These are phyloP conservation scores for Thaumetopoea pityocampa DNA, from an alignment of 1,140 invertebrate species.

Conservation along the genomic window DNA sequence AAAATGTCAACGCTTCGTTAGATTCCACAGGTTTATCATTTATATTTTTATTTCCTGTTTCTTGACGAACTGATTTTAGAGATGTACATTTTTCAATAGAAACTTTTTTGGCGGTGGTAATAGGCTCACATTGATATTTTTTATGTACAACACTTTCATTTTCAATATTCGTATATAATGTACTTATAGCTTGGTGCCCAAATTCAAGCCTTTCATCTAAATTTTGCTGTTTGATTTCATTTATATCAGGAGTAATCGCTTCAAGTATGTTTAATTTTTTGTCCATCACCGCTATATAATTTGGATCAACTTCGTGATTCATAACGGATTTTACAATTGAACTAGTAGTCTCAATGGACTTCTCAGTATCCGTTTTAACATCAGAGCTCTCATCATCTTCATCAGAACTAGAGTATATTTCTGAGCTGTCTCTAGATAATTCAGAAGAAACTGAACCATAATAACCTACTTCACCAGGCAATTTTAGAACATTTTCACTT, in stretches of 20 bases:
- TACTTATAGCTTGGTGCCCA: slow-evolving; percentile 9
- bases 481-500: slow-evolving; percentile 56
- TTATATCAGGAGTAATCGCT: slow-evolving; percentile 22
- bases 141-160: too few species aligned
- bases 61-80: slow-evolving; percentile 5
- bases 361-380: slow-evolving; percentile 46
- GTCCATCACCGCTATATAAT: slow-evolving; percentile 60
- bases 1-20: slow-evolving; percentile 14
- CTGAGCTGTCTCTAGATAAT: slow-evolving; percentile 66
- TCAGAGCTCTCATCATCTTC: slow-evolving; percentile 73
- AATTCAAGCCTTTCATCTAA: slow-evolving; percentile 11
- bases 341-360: slow-evolving; percentile 73
- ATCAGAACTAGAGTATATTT: slow-evolving; percentile 62
- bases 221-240: slow-evolving; percentile 17
- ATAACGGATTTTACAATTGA: slow-evolving; percentile 75
- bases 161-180: slow-evolving; percentile 2
- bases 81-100: slow-evolving; percentile 14
- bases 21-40: slow-evolving; percentile 7
- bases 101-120: slow-evolving; percentile 9
- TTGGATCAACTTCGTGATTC: slow-evolving; percentile 50
- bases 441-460: slow-evolving; percentile 62
- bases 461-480: slow-evolving; percentile 56
- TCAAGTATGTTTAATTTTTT: slow-evolving; percentile 53
- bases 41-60: slow-evolving; percentile 9
- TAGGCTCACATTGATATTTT: slow-evolving; percentile 3